Percentiles rank a stretch among this genome's conserved stretches.
Conservation (phyloP, 2,113 vertebrate genomes). For the Pomatorhinus ruficollis region DNA sequence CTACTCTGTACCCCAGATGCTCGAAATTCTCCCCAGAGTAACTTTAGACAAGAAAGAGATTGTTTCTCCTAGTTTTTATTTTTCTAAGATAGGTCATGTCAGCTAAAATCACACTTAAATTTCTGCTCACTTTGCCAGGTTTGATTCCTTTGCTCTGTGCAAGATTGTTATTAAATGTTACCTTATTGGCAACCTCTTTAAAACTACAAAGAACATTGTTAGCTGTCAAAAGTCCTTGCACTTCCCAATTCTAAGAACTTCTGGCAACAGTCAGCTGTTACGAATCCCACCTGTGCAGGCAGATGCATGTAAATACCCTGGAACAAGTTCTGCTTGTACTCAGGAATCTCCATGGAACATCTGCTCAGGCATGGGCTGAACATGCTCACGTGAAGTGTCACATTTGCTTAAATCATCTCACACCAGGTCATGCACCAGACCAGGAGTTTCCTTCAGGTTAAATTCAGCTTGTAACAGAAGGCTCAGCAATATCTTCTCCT, state of each 20-base stretch:
- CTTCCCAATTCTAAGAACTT: neutral
- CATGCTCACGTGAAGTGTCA: neutral
- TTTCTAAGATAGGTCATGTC: neutral
- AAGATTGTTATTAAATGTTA: neutral
- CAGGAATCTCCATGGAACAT: neutral
- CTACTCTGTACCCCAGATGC: neutral
- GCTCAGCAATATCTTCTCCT: neutral
- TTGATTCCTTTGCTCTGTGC: neutral
- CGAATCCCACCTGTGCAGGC: neutral
- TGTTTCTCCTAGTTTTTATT: neutral
- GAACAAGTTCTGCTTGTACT: conserved; percentile 15
- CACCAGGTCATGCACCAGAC: neutral
- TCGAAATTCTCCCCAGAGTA: neutral
- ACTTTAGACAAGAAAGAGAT: neutral
- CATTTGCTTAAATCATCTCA: neutral
- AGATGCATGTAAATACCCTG: neutral
- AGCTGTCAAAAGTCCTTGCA: neutral
- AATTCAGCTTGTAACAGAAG: neutral
- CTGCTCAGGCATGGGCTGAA: neutral
- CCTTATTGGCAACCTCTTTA: neutral
- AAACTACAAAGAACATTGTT: neutral
- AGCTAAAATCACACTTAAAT: neutral
- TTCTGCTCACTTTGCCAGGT: neutral
- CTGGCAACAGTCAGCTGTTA: neutral
- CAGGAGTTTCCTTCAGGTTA: neutral